Conservation (phyloP, 2,888 invertebrate genomes). For the Heterodera filipjevi region DNA sequence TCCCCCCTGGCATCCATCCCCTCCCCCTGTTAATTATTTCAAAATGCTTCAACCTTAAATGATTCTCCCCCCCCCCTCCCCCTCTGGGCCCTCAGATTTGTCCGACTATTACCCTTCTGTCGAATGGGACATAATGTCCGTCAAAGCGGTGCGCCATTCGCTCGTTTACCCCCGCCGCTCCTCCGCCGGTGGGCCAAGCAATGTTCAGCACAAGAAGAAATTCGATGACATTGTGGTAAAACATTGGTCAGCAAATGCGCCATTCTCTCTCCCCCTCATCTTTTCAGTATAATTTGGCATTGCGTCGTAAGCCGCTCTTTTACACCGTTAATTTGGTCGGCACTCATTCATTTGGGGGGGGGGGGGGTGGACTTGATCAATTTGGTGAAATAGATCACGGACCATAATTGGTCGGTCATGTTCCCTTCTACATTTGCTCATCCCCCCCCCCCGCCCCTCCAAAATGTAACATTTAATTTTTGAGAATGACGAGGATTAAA, state of each 20-base stretch:
- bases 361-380: too few relatives aligned
- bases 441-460: too few relatives aligned
- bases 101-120: slow-evolving; percentile 97
- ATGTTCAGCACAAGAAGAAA: neutral
- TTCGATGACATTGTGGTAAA: neutral
- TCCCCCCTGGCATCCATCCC: too few relatives aligned
- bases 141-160: slow-evolving; percentile 41
- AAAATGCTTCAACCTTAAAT: too few relatives aligned
- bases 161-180: slow-evolving; percentile 1
- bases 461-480: too few relatives aligned
- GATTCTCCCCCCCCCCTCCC: too few relatives aligned
- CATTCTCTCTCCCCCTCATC: slow-evolving; percentile 10
- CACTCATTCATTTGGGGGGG: neutral
- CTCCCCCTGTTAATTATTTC: too few relatives aligned
- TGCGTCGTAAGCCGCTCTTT: slow-evolving; percentile 68
- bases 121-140: slow-evolving; percentile 91
- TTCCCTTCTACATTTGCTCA: too few relatives aligned
- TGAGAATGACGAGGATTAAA: too few relatives aligned
- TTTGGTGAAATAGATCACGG: too few relatives aligned
- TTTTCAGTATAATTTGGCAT: slow-evolving; percentile 64
- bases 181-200: neutral
- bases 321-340: slow-evolving; percentile 64
- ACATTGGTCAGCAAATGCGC: neutral
- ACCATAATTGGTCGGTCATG: too few relatives aligned
- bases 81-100: slow-evolving; percentile 70